phyloP scores from a whole-genome alignment of 2,113 vertebrate genomes.

The Glaucomys volans region DNA sequence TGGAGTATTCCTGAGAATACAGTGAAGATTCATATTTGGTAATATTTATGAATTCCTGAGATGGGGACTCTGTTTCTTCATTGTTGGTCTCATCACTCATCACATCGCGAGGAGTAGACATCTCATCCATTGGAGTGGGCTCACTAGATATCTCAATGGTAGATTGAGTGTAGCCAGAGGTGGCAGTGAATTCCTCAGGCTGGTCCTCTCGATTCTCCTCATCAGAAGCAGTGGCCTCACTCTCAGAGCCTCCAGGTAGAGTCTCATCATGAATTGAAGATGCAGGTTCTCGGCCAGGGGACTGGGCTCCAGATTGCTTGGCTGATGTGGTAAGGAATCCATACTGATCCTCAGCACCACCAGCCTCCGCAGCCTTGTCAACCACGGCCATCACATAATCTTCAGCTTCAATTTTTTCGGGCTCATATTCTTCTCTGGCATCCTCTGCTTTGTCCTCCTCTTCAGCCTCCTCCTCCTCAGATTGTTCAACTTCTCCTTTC shows the following conservation, averaged over 20 bases:
- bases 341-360: conserved; percentile 85
- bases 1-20: conserved; percentile 88
- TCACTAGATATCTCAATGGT: conserved; percentile 96
- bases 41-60: conserved; percentile 90
- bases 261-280: conserved; percentile 94
- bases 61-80: conserved; percentile 94
- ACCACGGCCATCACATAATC: conserved; percentile 87
- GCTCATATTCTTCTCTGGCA: conserved; percentile 85
- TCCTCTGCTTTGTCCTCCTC: conserved; percentile 87
- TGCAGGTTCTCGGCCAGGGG: conserved; percentile 88
- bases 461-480: conserved; percentile 85
- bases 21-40: conserved; percentile 88
- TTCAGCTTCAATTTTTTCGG: conserved; percentile 82
- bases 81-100: conserved; percentile 95
- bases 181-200: conserved; percentile 93
- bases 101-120: conserved; percentile 95
- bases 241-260: conserved; percentile 92
- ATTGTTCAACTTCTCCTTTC: conserved; percentile 87
- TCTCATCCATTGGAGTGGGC: conserved; percentile 96
- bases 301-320: conserved; percentile 89
- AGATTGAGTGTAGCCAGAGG: conserved; percentile 95
- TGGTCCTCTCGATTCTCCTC: conserved; percentile 94
- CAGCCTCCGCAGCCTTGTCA: conserved; percentile 86
- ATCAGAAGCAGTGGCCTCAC: conserved; percentile 93
- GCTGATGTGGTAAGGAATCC: conserved; percentile 83